Percentiles rank a stretch among this genome's conserved stretches.
Conservation (phyloP, 2,113 vertebrate species). For the Daboia siamensis region DNA sequence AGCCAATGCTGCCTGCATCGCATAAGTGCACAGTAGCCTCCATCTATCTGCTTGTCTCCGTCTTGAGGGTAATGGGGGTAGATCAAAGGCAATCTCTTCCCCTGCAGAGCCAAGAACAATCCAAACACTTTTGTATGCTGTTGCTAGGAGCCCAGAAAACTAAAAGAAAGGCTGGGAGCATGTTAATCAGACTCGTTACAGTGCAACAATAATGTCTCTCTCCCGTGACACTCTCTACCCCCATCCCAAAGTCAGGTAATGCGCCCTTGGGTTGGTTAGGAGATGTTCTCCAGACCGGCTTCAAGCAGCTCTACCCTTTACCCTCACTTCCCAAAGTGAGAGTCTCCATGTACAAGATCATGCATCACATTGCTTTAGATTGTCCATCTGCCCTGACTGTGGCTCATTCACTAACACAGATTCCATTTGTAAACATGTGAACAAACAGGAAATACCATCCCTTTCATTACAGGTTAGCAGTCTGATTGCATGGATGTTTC, state of each 20-base stretch:
- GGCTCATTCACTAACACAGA: neutral
- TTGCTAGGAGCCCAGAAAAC: slow-evolving; percentile 77
- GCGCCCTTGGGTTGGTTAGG: neutral
- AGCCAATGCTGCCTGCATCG: slow-evolving; percentile 10
- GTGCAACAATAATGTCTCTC: slow-evolving; percentile 65
- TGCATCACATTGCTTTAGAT: neutral
- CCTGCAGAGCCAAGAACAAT: slow-evolving; percentile 69
- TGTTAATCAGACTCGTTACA: slow-evolving; percentile 81
- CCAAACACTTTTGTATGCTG: slow-evolving; percentile 74
- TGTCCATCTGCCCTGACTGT: neutral
- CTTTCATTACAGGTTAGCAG: neutral
- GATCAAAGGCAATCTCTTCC: slow-evolving; percentile 79
- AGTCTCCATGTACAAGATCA: neutral
- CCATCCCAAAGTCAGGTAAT: neutral
- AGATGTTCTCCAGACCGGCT: neutral
- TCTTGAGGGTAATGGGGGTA: slow-evolving; percentile 75
- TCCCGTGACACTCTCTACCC: slow-evolving; percentile 8
- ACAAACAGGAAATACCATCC: too few relatives aligned
- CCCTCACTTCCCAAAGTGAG: neutral
- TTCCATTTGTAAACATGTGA: neutral
- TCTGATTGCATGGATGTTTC: neutral
- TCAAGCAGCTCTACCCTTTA: neutral
- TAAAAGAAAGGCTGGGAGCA: slow-evolving; percentile 68
- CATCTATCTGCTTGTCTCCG: slow-evolving; percentile 45
- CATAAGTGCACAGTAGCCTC: slow-evolving; percentile 34